Evolutionary conservation across 1,140 invertebrate genomes (phyloP), one percentile per base, ranked within the genome.

Genomic region (Eumaeus atala): DNA sequence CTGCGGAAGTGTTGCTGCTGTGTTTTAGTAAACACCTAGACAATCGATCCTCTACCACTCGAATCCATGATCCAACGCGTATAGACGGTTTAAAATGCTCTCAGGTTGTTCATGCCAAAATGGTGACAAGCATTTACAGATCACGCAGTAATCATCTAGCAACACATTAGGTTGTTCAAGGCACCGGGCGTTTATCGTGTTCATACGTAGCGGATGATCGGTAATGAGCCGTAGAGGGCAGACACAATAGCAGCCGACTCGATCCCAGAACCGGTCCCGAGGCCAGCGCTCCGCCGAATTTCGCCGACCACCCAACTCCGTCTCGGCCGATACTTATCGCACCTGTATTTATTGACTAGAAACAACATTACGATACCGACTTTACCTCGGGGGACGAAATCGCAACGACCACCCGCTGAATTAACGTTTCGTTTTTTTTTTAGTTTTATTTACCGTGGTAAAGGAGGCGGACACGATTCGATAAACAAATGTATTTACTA

Each of bases 251-350:
- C 60, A 48, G 73, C 74, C 72, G 74, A 68, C 61, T 71, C 70
- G 67, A 81, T 84, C 75, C 65, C 51, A 62, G 79, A 82, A 84
- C 80, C 77, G 77, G 78, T 84, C 67, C 53, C 58, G 61, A 62
- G 72, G 70, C 64, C 77, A 74, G 71, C 67, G 72, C 75, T 74
- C 77, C 61, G 77, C 81, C 79, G 75, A 84, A 80, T 72, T 84
- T 81, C 56, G 70, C 64, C 76, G 77, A 81, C 80, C 75, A 84
- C 81, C 81, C 81, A 78, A 65, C 54, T 42, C 56, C 61, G n/a
- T n/a, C n/a, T 65, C 63, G 59, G 59, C 51, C 66, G 75, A 82
- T 80, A 84, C 70, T 81, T 77, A 81, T 78, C 77, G 67, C 73
- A 64, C 71, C 72, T 63, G 65, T 76, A 72, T 82, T 82, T 84